phyloP scores from a whole-genome alignment of 1,140 invertebrate species.

The Drosophila littoralis region DNA sequence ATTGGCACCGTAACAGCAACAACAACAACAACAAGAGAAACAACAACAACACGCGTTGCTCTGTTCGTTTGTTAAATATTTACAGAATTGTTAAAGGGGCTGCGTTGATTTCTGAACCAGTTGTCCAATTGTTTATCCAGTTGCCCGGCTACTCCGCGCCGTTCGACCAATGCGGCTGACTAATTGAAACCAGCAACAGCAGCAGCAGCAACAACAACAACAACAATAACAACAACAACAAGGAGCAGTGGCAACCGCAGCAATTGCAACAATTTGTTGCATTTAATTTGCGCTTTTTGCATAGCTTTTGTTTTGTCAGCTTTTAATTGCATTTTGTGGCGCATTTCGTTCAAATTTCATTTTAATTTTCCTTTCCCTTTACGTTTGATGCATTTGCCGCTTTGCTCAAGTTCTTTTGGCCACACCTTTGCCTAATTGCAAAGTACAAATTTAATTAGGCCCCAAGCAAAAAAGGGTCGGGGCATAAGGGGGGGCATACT shows the following conservation, averaged over 20 bases:
- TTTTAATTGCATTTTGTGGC: conserved; percentile 63
- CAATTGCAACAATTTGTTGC: conserved; percentile 54
- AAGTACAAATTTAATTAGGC: conserved; percentile 66
- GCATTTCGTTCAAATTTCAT: conserved; percentile 50
- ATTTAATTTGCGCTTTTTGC: conserved; percentile 68
- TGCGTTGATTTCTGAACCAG: conserved; percentile 38
- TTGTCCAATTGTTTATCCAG: conserved; percentile 41
- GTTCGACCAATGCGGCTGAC: conserved; percentile 49
- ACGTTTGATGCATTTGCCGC: conserved; percentile 21
- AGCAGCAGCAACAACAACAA: conserved; percentile 23
- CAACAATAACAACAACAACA: neutral
- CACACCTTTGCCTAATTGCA: conserved; percentile 55
- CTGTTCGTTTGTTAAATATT: conserved; percentile 66
- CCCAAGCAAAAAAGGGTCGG: conserved; percentile 49
- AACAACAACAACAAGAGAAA: conserved; percentile 22
- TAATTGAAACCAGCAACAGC: conserved; percentile 65
- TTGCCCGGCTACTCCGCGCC: conserved; percentile 10
- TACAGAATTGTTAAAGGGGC: conserved; percentile 53
- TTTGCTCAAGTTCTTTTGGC: conserved; percentile 2
- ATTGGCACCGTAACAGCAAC: conserved; percentile 6
- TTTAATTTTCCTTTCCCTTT: conserved; percentile 42
- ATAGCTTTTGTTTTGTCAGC: conserved; percentile 49
- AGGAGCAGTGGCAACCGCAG: neutral
- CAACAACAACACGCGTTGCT: conserved; percentile 25
- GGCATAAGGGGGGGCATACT: neutral